Base-by-base conservation (phyloP, 2,113 vertebrate species). In the Tichodroma muraria region DNA sequence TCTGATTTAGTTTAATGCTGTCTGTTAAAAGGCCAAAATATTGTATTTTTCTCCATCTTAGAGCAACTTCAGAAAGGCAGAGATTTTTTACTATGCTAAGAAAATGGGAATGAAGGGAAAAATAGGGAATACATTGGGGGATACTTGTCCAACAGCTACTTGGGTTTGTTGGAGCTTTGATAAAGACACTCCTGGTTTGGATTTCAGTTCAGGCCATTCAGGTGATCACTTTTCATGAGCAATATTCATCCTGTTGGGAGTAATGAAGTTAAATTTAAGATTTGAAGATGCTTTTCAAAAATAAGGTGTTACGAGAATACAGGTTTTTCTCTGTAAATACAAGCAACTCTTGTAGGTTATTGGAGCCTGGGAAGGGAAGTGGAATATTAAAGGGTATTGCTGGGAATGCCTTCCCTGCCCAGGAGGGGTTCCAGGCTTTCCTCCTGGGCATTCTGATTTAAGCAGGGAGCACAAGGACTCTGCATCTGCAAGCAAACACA, bases 291-390 rank as follows among this genome's bases (percentile, higher is more conserved):
- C 17, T 88, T 57, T 44, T 52, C 44, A 64, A 27, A 59, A 66
- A n/a, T 4, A 0, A 63, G 59, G 5, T 38, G 6, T 6, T 54
- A 0, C 0, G 50, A 77, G 38, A 64, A 3, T 12, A 15, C 15
- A 8, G 42, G 4, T 49, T 42, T 73, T 63, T 63, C 13, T 56
- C 6, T 85, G 21, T 18, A 23, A 31, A 6, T 27, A 44, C 56
- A 68, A 88, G 6, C 21, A 16, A 1, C 33, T 35, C 18, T 45
- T 37, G 38, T 37, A 53, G 50, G 42, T 40, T 85, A 0, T 15
- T 84, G 79, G n/a, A 81, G 60, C 45, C 44, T 80, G 40, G 57
- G 40, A 38, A 77, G 50, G 40, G 22, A 47, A 21, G 42, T 31
- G 52, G 31, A 66, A 42, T 47, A 8, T 10, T 6, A 13, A 63